Evolutionary conservation across 2,797 vertebrate species (phyloP), one percentile per base, ranked within the genome.

Genomic region (Anguilla megastoma): DNA sequence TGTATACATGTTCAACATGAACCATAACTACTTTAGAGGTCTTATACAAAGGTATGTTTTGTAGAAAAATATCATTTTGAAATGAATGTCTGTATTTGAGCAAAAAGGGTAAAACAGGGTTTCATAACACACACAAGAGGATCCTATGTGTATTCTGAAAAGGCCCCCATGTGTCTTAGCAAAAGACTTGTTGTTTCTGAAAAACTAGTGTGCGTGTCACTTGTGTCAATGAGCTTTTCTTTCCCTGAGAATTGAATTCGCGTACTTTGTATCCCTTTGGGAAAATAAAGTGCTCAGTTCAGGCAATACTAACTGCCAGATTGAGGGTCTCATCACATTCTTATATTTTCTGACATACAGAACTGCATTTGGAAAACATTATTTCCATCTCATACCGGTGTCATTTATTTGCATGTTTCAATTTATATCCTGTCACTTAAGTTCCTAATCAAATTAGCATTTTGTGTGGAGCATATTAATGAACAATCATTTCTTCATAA

Each of bases 101-200:
- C 79, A 10, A 50, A 50, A 48, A 10, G 18, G 79, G 79, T 82
- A 82, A 82, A 82, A 48, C 14, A 50, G 27, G 3, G 30, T 30
- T n/a, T 33, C 10, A 76, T 18, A 12, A 4, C 6, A 48, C 41
- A 82, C 14, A 82, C 74, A 82, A 24, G 9, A 82, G 79, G 41
- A 45, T 82, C 36, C 79, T 50, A n/a, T 82, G 74, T 76, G 74
- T 41, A 76, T 41, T 41, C 30, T 76, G 45, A 82, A 41, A 79
- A 74, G 16, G 36, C 12, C 36, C 2, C 33, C 74, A 74, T 30
- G 27, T 33, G 45, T 50, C 45, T 8, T 76, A 76, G 74, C 79
- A 82, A 50, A 21, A 50, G 1, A 41, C 74, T 41, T 1, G 14
- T 45, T 48, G 45, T 10, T 27, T 80, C 27, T 10, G 21, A 36